These are phyloP conservation scores for Olivierus martensii DNA, from an alignment of 1,140 invertebrate genomes.

Conservation along the genomic window DNA sequence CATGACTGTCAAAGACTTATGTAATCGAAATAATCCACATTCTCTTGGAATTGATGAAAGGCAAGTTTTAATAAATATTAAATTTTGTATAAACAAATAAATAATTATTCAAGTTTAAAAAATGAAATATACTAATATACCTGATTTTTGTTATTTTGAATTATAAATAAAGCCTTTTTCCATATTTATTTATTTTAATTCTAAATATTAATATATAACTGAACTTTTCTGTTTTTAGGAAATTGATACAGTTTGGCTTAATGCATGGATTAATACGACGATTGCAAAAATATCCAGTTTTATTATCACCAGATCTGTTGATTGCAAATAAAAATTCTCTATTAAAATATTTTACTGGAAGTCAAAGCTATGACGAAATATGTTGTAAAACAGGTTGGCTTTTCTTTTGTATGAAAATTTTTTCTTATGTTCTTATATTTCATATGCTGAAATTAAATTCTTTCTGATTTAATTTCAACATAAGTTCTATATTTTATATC, in stretches of 20 bases:
- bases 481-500: too few relatives aligned
- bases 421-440: too few relatives aligned
- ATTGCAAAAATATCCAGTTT: slow-evolving; percentile 49
- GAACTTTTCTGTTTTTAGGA: slow-evolving; percentile 29
- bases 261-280: slow-evolving; percentile 61
- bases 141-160: too few relatives aligned
- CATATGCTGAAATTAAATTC: too few relatives aligned
- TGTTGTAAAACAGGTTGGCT: slow-evolving; percentile 54
- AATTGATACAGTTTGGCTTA: slow-evolving; percentile 78
- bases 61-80: slow-evolving; percentile 19
- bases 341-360: slow-evolving; percentile 56
- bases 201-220: too few relatives aligned
- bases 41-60: slow-evolving; percentile 40
- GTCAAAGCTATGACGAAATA: slow-evolving; percentile 71
- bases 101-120: too few relatives aligned
- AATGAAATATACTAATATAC: too few relatives aligned
- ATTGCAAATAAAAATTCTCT: slow-evolving; percentile 19
- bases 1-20: slow-evolving; percentile 68
- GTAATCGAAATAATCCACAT: slow-evolving; percentile 59
- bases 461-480: too few relatives aligned
- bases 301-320: slow-evolving; percentile 1
- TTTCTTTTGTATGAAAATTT: too few relatives aligned
- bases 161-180: slow-evolving; percentile 8
- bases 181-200: slow-evolving; percentile 3
- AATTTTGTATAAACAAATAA: slow-evolving; percentile 19